Base-by-base conservation (phyloP, 37 sponge, comb jelly and placozoan species). In the Cliona cf. orientalis region DNA sequence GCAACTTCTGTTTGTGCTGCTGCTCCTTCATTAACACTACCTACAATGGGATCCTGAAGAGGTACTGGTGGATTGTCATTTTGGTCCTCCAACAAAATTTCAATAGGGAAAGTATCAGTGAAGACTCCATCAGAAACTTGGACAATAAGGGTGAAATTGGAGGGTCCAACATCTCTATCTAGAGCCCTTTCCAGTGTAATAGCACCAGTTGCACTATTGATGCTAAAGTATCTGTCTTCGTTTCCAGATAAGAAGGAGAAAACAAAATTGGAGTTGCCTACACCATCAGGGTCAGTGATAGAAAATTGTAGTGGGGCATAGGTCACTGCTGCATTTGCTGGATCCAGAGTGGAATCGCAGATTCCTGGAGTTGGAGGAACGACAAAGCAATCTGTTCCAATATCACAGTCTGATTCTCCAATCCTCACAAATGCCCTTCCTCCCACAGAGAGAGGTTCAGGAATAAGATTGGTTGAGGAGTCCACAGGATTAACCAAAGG, bases 381-480 rank as follows among this genome's bases (percentile, higher is more conserved):
- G 45, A 60, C 64, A 33, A 28, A 39, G 45, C 86, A 86, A 25
- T 58, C 61, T 23, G 35, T 46, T 29, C 78, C 80, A 12, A 71
- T 25, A 6, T 29, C 32, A 31, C 90, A 90, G 46, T 53, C 43
- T 7, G 67, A 40, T 31, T 79, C 68, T 21, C 90, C 90, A 6
- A 90, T 37, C 32, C 84, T 44, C 26, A 71, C 37, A 56, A 78
- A 92, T 29, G 88, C 64, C 25, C 63, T 62, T 0, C 89, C 93
- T 22, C 93, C 93, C 22, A 92, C 93, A 39, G 89, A 92, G 12
- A 84, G 67, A 49, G 93, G 57, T 46, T 92, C 89, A 11, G 62
- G 21, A 0, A 49, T 66, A 45, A 82, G 73, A 29, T 74, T 72
- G 25, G 66, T 22, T 3, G 75, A 59, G 5, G 56, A 32, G 33